These are phyloP conservation scores for Eueides isabella DNA, from an alignment of 1,140 invertebrate species.

Conservation along the genomic window DNA sequence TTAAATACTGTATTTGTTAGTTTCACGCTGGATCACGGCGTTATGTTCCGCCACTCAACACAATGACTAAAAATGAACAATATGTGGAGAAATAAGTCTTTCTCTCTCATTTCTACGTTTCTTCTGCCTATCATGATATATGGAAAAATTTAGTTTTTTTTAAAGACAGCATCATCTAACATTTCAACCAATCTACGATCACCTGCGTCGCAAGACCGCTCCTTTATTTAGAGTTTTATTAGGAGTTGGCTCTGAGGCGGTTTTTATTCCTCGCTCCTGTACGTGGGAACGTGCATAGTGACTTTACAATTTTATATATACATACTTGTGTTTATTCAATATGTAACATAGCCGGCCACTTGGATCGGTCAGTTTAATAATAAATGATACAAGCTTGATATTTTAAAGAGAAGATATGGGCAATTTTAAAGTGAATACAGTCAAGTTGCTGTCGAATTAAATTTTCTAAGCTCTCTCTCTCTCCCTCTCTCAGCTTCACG, in stretches of 20 bases:
- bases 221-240: conserved; percentile 76
- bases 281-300: conserved; percentile 68
- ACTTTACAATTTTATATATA: conserved; percentile 58
- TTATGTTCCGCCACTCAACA: no score
- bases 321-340: conserved; percentile 38
- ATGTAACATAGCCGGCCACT: conserved; percentile 18
- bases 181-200: conserved; percentile 33
- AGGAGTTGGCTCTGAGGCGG: conserved; percentile 63
- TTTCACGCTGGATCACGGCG: no score
- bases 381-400: neutral
- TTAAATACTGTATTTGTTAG: no score
- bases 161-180: neutral
- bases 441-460: neutral
- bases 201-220: conserved; percentile 61
- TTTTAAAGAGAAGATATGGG: neutral
- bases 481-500: no score
- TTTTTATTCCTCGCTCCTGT: conserved; percentile 67
- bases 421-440: neutral
- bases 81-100: no score
- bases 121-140: no score
- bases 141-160: no score
- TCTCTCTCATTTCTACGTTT: no score
- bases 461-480: no score
- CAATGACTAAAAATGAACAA: no score
- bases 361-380: neutral